Evolutionary conservation across 2,888 invertebrate species (phyloP), one percentile per base, ranked within the genome.

Genomic region (Marasmarcha lunaedactyla): DNA sequence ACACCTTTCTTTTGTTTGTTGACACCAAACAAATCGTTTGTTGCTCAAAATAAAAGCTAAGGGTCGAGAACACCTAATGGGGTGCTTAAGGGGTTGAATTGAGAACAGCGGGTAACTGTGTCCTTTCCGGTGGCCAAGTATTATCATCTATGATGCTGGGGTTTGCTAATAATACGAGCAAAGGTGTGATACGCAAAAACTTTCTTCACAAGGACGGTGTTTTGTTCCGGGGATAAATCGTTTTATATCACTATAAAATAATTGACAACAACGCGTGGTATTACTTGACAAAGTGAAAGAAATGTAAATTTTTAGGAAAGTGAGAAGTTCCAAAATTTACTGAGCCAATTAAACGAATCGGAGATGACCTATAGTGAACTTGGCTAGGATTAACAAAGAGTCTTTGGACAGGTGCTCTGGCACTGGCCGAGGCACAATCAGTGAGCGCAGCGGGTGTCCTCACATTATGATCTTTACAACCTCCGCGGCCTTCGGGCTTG

Each of bases 21-120:
- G 77, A 73, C 78, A 68, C 69, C 71, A 78, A 83, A 81, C 81
- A 81, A 79, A 83, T 81, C 73, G 78, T 78, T 76, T 74, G 71
- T 71, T 71, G 65, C 55, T 56, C 70, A 63, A 71, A 73, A 72
- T 67, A 57, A 54, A 58, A 50, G 52, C 45, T 49, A 52, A 56
- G 63, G 73, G 71, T 71, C 63, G 68, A 55, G 54, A 48, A 63
- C 53, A 55, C 54, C 59, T 67, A 71, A 71, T 69, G 66, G 64
- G 68, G 68, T 71, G 68, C 63, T 74, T 59, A 65, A 69, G 78
- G 20, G 76, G 77, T 72, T 71, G 71, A 62, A 64, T 67, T 59
- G 66, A 68, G 73, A 76, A 66, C 71, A 71, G 61, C 69, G 73
- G 78, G 78, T 76, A 71, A 73, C 73, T 52, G 59, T 54, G 68